Percentiles rank a stretch among this genome's conserved stretches.
Conservation (phyloP, 2,113 vertebrate species). For the Paradoxurus hermaphroditus region DNA sequence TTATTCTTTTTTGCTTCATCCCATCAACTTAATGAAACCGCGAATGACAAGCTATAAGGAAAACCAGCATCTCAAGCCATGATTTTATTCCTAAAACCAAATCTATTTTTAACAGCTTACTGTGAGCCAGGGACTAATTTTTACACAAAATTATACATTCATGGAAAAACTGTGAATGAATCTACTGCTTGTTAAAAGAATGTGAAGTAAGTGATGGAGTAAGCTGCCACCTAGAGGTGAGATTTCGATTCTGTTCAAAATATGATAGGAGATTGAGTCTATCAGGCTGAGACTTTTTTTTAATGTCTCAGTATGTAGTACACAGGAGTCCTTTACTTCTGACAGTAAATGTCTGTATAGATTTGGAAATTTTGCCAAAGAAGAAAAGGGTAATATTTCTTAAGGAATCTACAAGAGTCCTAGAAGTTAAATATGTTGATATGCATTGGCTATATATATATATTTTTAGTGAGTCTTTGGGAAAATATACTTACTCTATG, state of each 20-base stretch:
- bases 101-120: constrained; percentile 72
- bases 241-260: constrained; percentile 58
- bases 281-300: neutral
- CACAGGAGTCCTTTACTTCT: neutral
- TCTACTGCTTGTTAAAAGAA: constrained; percentile 57
- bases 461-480: neutral
- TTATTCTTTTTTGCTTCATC: constrained; percentile 59
- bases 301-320: neutral
- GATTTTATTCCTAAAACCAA: constrained; percentile 70
- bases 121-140: constrained; percentile 66
- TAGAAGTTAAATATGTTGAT: constrained; percentile 1
- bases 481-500: neutral
- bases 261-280: neutral
- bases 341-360: neutral
- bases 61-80: constrained; percentile 61
- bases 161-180: constrained; percentile 78
- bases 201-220: constrained; percentile 77
- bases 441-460: neutral
- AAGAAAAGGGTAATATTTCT: neutral
- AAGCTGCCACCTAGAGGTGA: constrained; percentile 87
- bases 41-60: constrained; percentile 56
- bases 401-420: neutral
- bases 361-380: neutral
- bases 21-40: constrained; percentile 50
- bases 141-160: constrained; percentile 75